Evolutionary conservation across 1,140 invertebrate genomes (phyloP), one percentile per base, ranked within the genome.

Genomic region (Lepidurus couesii): DNA sequence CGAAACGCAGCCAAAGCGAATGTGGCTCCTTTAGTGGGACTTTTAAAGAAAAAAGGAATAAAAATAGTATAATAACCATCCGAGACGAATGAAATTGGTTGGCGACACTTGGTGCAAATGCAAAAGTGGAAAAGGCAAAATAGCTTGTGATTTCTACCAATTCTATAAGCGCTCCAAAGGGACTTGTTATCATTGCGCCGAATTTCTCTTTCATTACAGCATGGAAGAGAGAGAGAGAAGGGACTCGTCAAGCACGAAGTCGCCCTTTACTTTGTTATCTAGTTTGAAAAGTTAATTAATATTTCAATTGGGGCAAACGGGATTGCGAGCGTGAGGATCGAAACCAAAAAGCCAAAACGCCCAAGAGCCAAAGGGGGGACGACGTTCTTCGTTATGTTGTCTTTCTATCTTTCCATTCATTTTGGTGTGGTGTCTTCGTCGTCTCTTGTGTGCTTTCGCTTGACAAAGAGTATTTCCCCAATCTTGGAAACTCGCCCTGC

Each of bases 211-310:
- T 65, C 53, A 21, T 65, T 21, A 21, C n/a, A 65, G 53, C 16
- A 16, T 65, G 16, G 21, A 21, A 65, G 8, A 65, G 34, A 34
- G 34, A 34, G 34, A 34, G 34, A 34, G 34, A 34, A 34, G 34
- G 34, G 34, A 65, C 53, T 65, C 53, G 13, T 16, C 53, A 9
- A 9, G 53, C 53, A 65, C 53, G 53, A 65, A 65, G 53, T 65
- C 21, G 53, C 53, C 7, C 7, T 65, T 65, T 65, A 65, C 53
- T 21, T n/a, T 65, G 53, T 65, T 65, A 65, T 65, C 53, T 65
- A 13, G 53, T 65, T 65, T 65, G 53, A 65, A 21, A 65, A 65
- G 53, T 65, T 65, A 65, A 65, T 65, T 65, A 65, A 65, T 65
- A 21, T 65, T 65, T 9, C 53, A 65, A 65, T 65, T 21, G 53